Evolutionary conservation across 2,888 invertebrate species (phyloP).

Genomic region (Mycalesis mineus): DNA sequence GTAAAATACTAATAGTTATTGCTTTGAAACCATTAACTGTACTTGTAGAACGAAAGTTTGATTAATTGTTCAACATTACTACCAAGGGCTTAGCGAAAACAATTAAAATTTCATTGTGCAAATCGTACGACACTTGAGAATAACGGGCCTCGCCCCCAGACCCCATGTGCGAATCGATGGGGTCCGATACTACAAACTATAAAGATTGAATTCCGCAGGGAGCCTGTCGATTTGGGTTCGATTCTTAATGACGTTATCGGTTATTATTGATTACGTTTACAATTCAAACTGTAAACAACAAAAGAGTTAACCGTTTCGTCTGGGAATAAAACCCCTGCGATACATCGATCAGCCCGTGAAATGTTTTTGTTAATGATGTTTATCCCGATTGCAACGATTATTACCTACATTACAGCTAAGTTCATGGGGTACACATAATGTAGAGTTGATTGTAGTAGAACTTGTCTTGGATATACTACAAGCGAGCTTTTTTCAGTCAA

Average conservation of each 20-base stretch:
- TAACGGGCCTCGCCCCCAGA: constrained; percentile 45
- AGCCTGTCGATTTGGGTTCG: constrained; percentile 51
- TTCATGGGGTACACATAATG: background rate
- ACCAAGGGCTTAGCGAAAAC: constrained; percentile 54
- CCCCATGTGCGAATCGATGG: constrained; percentile 45
- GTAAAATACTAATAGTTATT: constrained; percentile 30
- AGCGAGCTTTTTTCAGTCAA: too few relatives aligned
- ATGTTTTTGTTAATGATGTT: constrained; percentile 37
- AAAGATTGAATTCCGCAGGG: constrained; percentile 44
- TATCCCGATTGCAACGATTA: constrained; percentile 8
- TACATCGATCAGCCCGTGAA: constrained; percentile 30
- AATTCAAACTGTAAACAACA: constrained; percentile 36
- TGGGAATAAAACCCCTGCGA: constrained; percentile 22
- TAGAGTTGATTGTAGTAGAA: too few relatives aligned
- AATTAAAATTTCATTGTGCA: constrained; percentile 62
- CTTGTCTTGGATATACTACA: too few relatives aligned
- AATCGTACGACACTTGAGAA: constrained; percentile 45
- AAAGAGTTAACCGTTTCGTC: constrained; percentile 56
- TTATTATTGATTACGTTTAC: constrained; percentile 41
- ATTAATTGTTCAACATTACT: constrained; percentile 54
- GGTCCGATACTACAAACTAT: constrained; percentile 33
- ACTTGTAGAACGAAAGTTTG: constrained; percentile 63
- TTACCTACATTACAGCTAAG: background rate
- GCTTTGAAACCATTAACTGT: constrained; percentile 14
- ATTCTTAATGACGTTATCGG: constrained; percentile 70